phyloP scores from a whole-genome alignment of 2,797 vertebrate species.

The Hafferia zeledoni region DNA sequence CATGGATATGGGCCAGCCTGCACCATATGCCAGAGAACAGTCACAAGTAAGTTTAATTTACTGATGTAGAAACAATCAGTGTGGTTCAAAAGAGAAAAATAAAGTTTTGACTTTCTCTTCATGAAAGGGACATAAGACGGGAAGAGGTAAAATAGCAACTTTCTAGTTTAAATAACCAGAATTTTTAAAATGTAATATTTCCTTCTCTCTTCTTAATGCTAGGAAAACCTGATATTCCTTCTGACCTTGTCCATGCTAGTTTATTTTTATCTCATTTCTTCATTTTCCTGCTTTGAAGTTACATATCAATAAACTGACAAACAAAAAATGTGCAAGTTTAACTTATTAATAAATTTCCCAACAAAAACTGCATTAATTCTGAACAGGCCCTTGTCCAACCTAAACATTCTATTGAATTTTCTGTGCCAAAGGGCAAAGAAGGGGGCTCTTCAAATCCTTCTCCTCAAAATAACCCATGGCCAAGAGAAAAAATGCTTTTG shows the following conservation, averaged over 20 bases:
- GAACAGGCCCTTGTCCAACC: background rate
- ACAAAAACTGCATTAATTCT: background rate
- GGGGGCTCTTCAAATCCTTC: background rate
- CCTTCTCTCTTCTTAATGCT: background rate
- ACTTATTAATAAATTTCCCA: background rate
- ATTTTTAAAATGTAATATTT: background rate
- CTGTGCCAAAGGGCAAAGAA: background rate
- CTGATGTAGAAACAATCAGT: background rate
- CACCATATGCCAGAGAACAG: background rate
- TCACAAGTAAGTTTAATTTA: background rate
- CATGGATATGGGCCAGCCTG: background rate
- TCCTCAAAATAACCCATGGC: background rate
- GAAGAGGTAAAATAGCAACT: background rate
- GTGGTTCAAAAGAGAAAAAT: background rate
- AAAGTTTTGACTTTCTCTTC: background rate
- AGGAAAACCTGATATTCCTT: background rate
- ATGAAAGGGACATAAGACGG: background rate
- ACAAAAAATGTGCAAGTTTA: background rate
- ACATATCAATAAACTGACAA: background rate
- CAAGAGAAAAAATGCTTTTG: background rate
- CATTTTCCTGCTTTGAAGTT: background rate
- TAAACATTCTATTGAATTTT: background rate
- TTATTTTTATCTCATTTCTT: background rate
- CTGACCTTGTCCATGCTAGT: background rate
- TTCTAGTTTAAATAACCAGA: background rate